A percentile compares a stretch with the other conserved stretches of the same genome.
Evolutionary conservation across 2,888 invertebrate species (phyloP).

Genomic region (Lordiphosa andalusiaca): DNA sequence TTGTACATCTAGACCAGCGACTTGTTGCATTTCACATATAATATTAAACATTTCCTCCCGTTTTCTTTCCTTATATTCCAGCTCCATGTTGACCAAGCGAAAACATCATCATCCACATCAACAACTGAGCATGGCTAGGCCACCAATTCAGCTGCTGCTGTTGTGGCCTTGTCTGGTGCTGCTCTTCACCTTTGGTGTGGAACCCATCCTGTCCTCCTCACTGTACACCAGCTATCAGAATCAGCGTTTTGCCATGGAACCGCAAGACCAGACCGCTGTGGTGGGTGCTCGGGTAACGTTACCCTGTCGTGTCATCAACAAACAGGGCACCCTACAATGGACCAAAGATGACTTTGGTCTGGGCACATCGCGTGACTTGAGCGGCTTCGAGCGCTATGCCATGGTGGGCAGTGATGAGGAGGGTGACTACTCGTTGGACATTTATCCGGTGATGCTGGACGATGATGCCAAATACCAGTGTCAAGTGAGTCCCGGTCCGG

Average conservation of each 20-base stretch:
- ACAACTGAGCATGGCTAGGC: no score
- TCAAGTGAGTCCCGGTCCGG: slow-evolving; percentile 92
- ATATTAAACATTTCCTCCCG: no score
- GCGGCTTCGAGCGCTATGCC: slow-evolving; percentile 94
- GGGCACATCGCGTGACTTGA: slow-evolving; percentile 92
- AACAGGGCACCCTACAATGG: slow-evolving; percentile 96
- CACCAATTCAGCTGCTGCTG: background rate
- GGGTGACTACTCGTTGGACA: slow-evolving; percentile 94
- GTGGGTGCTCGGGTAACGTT: slow-evolving; percentile 93
- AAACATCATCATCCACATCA: no score
- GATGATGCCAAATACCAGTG: slow-evolving; percentile 97
- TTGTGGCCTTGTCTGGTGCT: slow-evolving; percentile 9
- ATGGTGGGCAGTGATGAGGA: slow-evolving; percentile 98
- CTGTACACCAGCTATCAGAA: slow-evolving; percentile 77
- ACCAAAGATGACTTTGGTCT: slow-evolving; percentile 98
- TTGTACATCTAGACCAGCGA: no score
- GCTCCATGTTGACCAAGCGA: no score
- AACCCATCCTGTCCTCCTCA: slow-evolving; percentile 39
- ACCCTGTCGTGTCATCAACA: slow-evolving; percentile 93
- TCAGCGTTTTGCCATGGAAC: slow-evolving; percentile 95
- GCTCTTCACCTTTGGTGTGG: slow-evolving; percentile 4
- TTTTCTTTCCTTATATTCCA: no score
- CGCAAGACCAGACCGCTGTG: slow-evolving; percentile 93
- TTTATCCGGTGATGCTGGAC: slow-evolving; percentile 92
- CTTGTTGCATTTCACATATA: no score